Evolutionary conservation across 1,140 invertebrate genomes (phyloP).

Genomic region (Harlomillsia oculata): DNA sequence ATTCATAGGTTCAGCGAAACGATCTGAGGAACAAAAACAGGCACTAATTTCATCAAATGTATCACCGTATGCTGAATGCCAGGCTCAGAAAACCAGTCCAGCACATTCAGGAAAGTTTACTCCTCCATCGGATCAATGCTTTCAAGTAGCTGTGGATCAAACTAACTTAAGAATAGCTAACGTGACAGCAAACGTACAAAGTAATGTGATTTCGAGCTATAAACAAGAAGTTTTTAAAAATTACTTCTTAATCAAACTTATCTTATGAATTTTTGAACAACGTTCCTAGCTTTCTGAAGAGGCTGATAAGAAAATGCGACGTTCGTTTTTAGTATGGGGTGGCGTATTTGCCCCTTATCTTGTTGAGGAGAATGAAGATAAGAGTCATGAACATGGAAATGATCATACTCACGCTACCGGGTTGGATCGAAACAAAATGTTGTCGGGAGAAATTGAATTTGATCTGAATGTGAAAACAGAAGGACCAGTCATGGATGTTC

Average conservation of each 20-base stretch:
- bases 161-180: conserved; percentile 24
- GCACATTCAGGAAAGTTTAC: conserved; percentile 24
- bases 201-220: background rate
- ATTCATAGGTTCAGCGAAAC: conserved; percentile 7
- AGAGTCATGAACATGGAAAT: background rate
- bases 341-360: conserved; percentile 4
- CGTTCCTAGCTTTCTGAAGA: conserved; percentile 1
- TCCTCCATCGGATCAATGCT: conserved; percentile 32
- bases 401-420: background rate
- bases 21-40: conserved; percentile 13
- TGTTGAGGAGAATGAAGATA: background rate
- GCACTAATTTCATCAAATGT: background rate
- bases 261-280: background rate
- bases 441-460: conserved; percentile 12
- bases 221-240: background rate
- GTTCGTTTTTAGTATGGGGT: background rate
- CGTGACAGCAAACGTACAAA: conserved; percentile 21
- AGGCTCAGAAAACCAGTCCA: conserved; percentile 21
- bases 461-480: conserved; percentile 12
- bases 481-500: conserved; percentile 13
- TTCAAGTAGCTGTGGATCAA: conserved; percentile 18
- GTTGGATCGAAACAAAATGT: background rate
- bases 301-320: background rate
- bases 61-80: conserved; percentile 30
- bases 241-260: background rate